Percentiles rank a stretch among this genome's conserved stretches.
Evolutionary conservation across 2,113 vertebrate genomes (phyloP).

Genomic region (Micronisus gabar): DNA sequence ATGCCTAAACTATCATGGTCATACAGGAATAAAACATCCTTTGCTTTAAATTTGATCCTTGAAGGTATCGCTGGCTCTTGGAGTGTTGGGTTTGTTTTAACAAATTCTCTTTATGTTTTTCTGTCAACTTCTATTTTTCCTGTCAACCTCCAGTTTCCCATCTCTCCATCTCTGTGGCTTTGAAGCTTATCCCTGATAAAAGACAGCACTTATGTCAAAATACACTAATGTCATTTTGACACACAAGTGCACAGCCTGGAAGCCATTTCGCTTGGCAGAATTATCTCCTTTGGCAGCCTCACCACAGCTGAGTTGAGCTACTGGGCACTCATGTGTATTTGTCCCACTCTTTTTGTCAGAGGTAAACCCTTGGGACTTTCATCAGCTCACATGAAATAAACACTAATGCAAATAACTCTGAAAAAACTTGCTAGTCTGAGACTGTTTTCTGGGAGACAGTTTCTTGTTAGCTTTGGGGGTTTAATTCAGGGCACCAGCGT

Average conservation of each 20-base stretch:
- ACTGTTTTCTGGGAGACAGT: constrained; percentile 9
- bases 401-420: constrained; percentile 12
- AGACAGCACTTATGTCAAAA: constrained; percentile 52
- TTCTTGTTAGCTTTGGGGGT: constrained; percentile 28
- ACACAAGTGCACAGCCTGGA: constrained; percentile 44
- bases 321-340: constrained; percentile 13
- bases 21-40: background rate
- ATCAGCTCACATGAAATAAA: constrained; percentile 28
- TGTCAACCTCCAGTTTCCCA: constrained; percentile 39
- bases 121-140: constrained; percentile 30
- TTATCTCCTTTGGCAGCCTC: constrained; percentile 46
- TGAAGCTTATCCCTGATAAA: constrained; percentile 51
- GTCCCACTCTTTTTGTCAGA: constrained; percentile 17
- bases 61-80: background rate
- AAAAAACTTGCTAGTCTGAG: background rate
- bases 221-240: constrained; percentile 54
- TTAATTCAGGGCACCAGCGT: constrained; percentile 5
- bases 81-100: constrained; percentile 3
- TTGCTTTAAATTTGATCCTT: background rate
- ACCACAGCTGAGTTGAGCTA: background rate
- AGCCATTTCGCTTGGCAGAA: constrained; percentile 24
- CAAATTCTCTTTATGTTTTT: constrained; percentile 25
- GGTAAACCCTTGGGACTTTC: constrained; percentile 19
- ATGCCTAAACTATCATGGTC: background rate
- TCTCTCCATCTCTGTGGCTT: constrained; percentile 8